These are phyloP conservation scores for Coelopa pilipes DNA, from an alignment of 2,888 invertebrate genomes.

Conservation along the genomic window DNA sequence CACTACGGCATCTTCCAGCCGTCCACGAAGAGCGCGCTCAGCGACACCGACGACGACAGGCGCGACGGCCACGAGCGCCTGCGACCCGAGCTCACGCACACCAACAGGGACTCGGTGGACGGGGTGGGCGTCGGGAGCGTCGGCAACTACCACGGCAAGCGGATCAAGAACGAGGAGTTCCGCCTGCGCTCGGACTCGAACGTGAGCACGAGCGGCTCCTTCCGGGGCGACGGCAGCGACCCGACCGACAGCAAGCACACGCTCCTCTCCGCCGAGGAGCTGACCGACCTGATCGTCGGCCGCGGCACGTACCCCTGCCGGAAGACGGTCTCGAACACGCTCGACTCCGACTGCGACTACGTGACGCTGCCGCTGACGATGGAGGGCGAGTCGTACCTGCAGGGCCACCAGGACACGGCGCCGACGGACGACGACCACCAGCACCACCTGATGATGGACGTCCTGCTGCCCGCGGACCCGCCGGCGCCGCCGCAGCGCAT, in stretches of 20 bases:
- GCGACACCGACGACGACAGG: constrained; percentile 52
- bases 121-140: constrained; percentile 68
- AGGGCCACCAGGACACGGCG: constrained; percentile 72
- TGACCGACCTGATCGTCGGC: constrained; percentile 85
- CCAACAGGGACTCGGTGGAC: constrained; percentile 71
- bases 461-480: constrained; percentile 68
- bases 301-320: constrained; percentile 79
- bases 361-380: constrained; percentile 78
- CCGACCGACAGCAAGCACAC: constrained; percentile 83
- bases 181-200: constrained; percentile 81
- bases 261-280: constrained; percentile 82
- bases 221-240: constrained; percentile 90
- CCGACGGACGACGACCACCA: constrained; percentile 69
- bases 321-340: constrained; percentile 84
- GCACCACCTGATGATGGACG: constrained; percentile 67
- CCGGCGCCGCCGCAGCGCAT: constrained; percentile 78
- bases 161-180: constrained; percentile 70
- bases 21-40: constrained; percentile 65
- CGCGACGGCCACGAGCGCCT: constrained; percentile 45
- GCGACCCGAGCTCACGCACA: too few relatives aligned
- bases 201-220: constrained; percentile 81
- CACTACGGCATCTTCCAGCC: constrained; percentile 72
- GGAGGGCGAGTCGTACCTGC: constrained; percentile 71
- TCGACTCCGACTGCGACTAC: constrained; percentile 91
- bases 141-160: constrained; percentile 39